phyloP scores from a whole-genome alignment of 2,113 vertebrate species.

The Piaya cayana region DNA sequence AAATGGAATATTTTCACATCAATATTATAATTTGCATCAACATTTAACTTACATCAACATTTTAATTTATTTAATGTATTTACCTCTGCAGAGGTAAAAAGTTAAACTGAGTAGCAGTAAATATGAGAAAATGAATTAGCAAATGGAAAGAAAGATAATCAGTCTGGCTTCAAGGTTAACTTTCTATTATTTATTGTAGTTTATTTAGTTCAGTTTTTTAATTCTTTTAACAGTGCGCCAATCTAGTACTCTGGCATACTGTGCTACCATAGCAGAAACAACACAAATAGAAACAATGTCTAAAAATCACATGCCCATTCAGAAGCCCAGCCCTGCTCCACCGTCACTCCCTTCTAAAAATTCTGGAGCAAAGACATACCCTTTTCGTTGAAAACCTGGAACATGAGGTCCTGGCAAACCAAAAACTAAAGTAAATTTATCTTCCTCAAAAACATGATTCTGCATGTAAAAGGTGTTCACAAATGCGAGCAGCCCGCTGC shows the following conservation, averaged over 20 bases:
- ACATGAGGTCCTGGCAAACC: not conserved
- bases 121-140: not conserved
- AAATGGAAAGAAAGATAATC: not conserved
- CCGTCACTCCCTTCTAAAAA: not conserved
- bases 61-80: not conserved
- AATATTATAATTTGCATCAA: not conserved
- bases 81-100: not conserved
- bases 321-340: not conserved
- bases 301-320: not conserved
- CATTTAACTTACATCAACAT: not conserved
- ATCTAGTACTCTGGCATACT: not conserved
- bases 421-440: not conserved
- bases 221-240: not conserved
- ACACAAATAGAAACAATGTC: not conserved
- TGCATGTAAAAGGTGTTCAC: not conserved
- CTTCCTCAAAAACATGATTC: not conserved
- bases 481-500: not conserved
- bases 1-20: not conserved
- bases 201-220: too few relatives aligned
- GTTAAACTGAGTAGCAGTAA: not conserved
- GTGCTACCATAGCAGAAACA: not conserved
- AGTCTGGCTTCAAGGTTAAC: not conserved
- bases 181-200: not conserved
- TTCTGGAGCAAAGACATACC: not conserved
- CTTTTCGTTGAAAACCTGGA: not conserved